Conservation (phyloP, 2,888 invertebrate species). For the Catonia carolina region DNA sequence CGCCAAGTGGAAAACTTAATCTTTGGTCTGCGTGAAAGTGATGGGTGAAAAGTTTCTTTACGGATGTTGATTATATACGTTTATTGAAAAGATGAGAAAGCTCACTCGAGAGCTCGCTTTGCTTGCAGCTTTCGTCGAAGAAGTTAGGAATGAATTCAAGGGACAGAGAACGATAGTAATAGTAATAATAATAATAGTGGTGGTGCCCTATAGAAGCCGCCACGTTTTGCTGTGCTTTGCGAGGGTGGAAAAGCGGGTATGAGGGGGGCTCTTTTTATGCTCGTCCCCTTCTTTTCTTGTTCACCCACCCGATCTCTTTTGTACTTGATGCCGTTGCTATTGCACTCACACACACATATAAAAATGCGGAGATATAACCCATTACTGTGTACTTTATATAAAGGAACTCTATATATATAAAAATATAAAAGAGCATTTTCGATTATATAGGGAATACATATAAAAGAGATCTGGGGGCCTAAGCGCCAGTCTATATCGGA, state of each 20-base stretch:
- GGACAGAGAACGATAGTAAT: conserved; percentile 1
- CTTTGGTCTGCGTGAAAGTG: too few species aligned
- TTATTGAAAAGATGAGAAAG: too few species aligned
- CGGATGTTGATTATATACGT: too few species aligned
- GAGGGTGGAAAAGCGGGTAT: background rate
- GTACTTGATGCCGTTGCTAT: conserved; percentile 5
- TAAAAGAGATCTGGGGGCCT: background rate
- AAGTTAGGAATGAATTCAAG: conserved; percentile 6
- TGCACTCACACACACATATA: conserved; percentile 11
- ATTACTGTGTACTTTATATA: background rate
- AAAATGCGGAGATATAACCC: conserved; percentile 11
- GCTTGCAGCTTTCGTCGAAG: background rate
- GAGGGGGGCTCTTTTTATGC: background rate
- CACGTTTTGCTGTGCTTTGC: too few species aligned
- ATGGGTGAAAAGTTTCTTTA: too few species aligned
- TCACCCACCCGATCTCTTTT: conserved; percentile 14
- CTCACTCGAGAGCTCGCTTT: too few species aligned
- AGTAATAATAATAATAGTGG: too few species aligned
- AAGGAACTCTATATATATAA: conserved; percentile 3
- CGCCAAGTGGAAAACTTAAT: too few species aligned
- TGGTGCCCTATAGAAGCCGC: conserved; percentile 1
- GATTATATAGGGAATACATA: conserved; percentile 8
- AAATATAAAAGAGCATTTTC: background rate
- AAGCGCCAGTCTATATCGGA: background rate
- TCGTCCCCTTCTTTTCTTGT: conserved; percentile 7